A percentile compares a stretch with the other conserved stretches of the same genome.
These are phyloP conservation scores for Dryobates pubescens DNA, from an alignment of 2,797 vertebrate genomes.

Conservation along the genomic window DNA sequence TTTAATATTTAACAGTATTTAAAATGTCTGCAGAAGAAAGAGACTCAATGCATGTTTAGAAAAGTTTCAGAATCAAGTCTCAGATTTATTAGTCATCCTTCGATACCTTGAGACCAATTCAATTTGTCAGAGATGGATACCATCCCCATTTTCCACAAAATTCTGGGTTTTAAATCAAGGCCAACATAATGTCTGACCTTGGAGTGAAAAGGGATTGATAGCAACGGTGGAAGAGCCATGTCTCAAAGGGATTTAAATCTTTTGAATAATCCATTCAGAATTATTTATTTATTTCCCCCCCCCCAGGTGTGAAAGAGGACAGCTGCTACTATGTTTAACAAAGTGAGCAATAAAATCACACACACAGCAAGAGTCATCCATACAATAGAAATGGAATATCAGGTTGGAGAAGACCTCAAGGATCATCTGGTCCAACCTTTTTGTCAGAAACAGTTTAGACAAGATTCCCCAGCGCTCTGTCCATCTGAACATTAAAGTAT, in stretches of 20 bases:
- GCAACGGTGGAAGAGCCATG: slow-evolving; percentile 47
- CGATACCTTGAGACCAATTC: slow-evolving; percentile 74
- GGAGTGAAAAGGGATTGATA: slow-evolving; percentile 73
- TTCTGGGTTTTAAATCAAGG: slow-evolving; percentile 75
- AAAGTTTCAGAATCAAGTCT: slow-evolving; percentile 66
- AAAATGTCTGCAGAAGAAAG: slow-evolving; percentile 51
- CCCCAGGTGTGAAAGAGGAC: slow-evolving; percentile 41
- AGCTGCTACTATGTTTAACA: slow-evolving; percentile 37
- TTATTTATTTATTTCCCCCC: neutral
- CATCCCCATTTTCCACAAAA: slow-evolving; percentile 72
- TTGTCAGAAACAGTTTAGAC: neutral
- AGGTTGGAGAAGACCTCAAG: neutral
- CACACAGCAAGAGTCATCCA: neutral
- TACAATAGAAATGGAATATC: neutral
- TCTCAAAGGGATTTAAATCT: slow-evolving; percentile 72
- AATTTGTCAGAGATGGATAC: slow-evolving; percentile 75
- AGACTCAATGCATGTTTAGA: neutral
- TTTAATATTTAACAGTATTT: slow-evolving; percentile 60
- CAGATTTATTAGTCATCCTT: slow-evolving; percentile 76
- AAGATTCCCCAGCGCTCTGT: neutral
- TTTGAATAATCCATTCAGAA: slow-evolving; percentile 72
- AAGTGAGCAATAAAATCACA: slow-evolving; percentile 36
- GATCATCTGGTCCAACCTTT: neutral
- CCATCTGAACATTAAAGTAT: neutral
- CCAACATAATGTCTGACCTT: slow-evolving; percentile 65